Base-by-base conservation (phyloP, 1,140 invertebrate genomes). In the Drosophila azteca region DNA sequence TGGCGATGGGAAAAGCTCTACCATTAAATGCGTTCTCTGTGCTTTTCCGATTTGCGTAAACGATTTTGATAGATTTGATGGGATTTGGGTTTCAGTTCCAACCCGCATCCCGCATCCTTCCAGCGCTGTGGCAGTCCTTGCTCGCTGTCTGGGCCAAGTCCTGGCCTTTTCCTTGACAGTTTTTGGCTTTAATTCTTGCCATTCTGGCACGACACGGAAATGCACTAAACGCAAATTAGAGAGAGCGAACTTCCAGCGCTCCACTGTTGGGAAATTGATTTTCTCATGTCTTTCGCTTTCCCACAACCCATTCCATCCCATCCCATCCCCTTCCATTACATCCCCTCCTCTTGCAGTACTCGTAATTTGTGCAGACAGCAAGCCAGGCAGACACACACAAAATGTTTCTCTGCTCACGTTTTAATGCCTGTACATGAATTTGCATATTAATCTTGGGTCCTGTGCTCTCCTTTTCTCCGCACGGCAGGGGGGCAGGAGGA, bases 41-140 rank as follows among this genome's bases (percentile, higher is more conserved):
- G 51, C 68, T 69, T 15, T 44, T 74, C 78, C 55, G 82, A 85
- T 85, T 85, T 85, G 78, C 75, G 78, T 87, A 87, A 87, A 88
- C 85, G 82, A 88, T 88, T 87, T 87, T 87, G 82, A 87, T 87
- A 82, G 82, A 79, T 88, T 88, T 82, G 83, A 85, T 82, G 74
- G 83, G 82, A 85, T 85, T 85, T 81, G 31, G 61, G 48, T 48
- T 71, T 79, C 50, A 45, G 29, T 39, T 52, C 3, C 3, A 11
- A 41, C n/a, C 49, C 45, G 60, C 29, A 2, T 4, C 2, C 24
- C 24, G 7, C 7, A 31, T 31, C 35, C 35, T 11, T 3, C 9
- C 11, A 4, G 11, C 4, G 35, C 9, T 39, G 35, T 9, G 31
- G 31, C 35, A 39, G 11, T 5, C 24, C 35, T 4, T 39, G 35